phyloP scores from a whole-genome alignment of 2,797 vertebrate species.

The Tarsius wallacei region DNA sequence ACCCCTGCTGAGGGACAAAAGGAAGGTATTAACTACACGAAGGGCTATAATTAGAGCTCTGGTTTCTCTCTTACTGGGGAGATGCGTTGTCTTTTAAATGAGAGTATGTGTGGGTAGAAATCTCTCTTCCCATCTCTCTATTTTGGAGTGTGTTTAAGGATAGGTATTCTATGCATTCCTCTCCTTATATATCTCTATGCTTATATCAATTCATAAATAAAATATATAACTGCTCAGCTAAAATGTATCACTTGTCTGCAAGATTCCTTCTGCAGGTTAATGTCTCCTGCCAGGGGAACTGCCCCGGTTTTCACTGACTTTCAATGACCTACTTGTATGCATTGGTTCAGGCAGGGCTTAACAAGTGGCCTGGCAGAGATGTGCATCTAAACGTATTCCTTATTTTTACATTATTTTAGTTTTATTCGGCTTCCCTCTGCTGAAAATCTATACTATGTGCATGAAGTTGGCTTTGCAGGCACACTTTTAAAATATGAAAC shows the following conservation, averaged over 20 bases:
- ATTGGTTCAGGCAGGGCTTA: conserved; percentile 4
- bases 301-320: conserved; percentile 72
- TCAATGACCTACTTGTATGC: conserved; percentile 79
- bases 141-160: conserved; percentile 60
- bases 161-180: conserved; percentile 20
- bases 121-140: neutral
- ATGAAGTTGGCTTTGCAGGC: neutral
- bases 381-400: neutral
- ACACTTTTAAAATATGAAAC: neutral
- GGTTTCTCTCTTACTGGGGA: neutral
- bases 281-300: conserved; percentile 74
- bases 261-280: conserved; percentile 70
- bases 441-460: neutral
- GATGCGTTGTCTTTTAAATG: neutral
- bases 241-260: conserved; percentile 74
- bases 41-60: neutral
- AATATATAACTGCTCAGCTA: conserved; percentile 73
- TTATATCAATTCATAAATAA: conserved; percentile 80
- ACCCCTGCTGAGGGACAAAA: neutral
- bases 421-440: neutral
- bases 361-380: conserved; percentile 4
- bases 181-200: conserved; percentile 18
- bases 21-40: neutral
- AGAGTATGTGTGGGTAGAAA: neutral
- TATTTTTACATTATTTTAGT: neutral